Evolutionary conservation across 2,113 vertebrate genomes (phyloP), one percentile per base, ranked within the genome.

Genomic region (Steatornis caripensis): DNA sequence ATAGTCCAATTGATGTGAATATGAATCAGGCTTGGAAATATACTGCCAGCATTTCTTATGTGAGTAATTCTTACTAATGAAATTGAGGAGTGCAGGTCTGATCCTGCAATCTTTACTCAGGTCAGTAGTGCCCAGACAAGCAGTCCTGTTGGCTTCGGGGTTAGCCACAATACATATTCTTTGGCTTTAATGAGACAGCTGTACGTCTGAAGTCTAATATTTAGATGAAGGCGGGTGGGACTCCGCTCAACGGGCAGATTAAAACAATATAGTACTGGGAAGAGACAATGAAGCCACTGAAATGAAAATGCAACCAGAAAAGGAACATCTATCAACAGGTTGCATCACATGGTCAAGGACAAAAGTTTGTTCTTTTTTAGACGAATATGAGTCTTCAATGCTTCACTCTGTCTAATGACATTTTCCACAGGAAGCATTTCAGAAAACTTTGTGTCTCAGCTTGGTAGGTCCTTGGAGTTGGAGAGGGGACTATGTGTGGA

Each of bases 51-150:
- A 55, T 84, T 92, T 84, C 77, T 92, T 93, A 76, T 30, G 57
- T 85, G 89, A 84, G 77, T 94, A 97, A 96, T 82, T 94, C 74
- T 94, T 96, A 76, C 64, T 96, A 97, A 97, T 89, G 86, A 97
- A 93, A 76, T 12, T 90, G 72, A 46, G 70, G 34, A 93, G 68
- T 87, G 86, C 95, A 97, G 90, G 97, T 93, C 96, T 89, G 77
- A 94, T 97, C 95, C 95, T 96, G 97, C 90, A 95, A 75, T 90
- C 90, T 94, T 64, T 72, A 62, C 94, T 84, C 76, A 84, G 92
- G 96, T 78, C 92, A 96, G 92, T 26, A 81, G 91, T 85, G 92
- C 86, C 89, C 86, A 89, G 69, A 85, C 94, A 96, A 96, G 90
- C 92, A 94, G 69, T 54, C 72, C 92, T 91, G 48, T 34, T 91